Conservation (phyloP, 2,888 invertebrate genomes). For the Onchidella celtica region DNA sequence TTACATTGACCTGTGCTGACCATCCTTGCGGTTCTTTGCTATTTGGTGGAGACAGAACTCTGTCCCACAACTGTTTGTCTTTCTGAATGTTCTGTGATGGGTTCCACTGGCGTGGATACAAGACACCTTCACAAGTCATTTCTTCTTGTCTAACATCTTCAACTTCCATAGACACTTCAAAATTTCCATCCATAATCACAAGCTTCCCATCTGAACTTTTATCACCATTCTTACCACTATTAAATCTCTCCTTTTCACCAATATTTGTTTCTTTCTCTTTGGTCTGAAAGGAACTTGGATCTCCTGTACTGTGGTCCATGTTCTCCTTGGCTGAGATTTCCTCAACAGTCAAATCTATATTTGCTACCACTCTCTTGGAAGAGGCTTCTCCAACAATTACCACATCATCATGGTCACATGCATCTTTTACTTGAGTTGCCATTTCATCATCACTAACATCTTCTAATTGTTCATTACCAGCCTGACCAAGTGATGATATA, state of each 20-base stretch:
- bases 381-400: not conserved
- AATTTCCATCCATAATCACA: constrained; percentile 35
- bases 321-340: too few relatives aligned
- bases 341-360: constrained; percentile 46
- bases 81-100: not conserved
- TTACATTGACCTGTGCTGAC: too few relatives aligned
- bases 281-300: too few relatives aligned
- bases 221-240: not conserved
- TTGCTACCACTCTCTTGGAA: not conserved
- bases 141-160: constrained; percentile 40
- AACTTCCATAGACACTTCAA: constrained; percentile 45
- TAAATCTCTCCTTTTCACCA: not conserved
- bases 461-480: constrained; percentile 34
- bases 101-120: not conserved
- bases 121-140: not conserved
- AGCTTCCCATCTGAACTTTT: constrained; percentile 1
- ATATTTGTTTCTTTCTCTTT: not conserved
- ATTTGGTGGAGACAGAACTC: too few relatives aligned
- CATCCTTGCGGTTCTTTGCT: too few relatives aligned
- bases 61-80: not conserved
- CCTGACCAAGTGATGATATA: not conserved
- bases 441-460: constrained; percentile 51
- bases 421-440: constrained; percentile 1
- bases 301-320: too few relatives aligned
- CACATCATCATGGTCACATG: constrained; percentile 17